Conservation (phyloP, 2,797 vertebrate species). For the Babyrousa celebensis region DNA sequence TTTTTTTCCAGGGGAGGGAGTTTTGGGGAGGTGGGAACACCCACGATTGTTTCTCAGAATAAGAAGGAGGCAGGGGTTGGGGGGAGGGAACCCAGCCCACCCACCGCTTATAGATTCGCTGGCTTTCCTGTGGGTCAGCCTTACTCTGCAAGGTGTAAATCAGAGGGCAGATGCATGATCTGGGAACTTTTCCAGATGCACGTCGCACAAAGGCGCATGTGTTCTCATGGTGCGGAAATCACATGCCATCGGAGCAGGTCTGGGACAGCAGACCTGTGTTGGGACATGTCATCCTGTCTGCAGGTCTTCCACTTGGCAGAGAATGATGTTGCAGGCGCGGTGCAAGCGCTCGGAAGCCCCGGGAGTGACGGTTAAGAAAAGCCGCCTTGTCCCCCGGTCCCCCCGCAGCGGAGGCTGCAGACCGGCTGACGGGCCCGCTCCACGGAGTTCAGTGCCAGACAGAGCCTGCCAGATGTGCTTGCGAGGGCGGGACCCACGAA, state of each 20-base stretch:
- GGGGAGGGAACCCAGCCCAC: constrained; percentile 88
- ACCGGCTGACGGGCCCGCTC: constrained; percentile 30
- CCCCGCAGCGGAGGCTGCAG: constrained; percentile 11
- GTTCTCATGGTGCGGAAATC: constrained; percentile 84
- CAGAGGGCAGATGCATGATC: constrained; percentile 89
- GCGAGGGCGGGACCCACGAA: constrained; percentile 14
- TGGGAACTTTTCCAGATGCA: constrained; percentile 90
- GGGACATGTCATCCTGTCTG: constrained; percentile 81
- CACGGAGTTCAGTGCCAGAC: constrained; percentile 48
- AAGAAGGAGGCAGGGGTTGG: constrained; percentile 85
- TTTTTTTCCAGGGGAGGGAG: constrained; percentile 80
- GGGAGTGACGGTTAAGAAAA: constrained; percentile 67
- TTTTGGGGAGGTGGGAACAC: constrained; percentile 91
- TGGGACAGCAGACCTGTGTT: constrained; percentile 74
- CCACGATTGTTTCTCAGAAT: constrained; percentile 92
- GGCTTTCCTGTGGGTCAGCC: constrained; percentile 84
- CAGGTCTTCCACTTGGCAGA: constrained; percentile 64
- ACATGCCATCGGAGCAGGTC: constrained; percentile 70
- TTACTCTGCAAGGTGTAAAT: constrained; percentile 90
- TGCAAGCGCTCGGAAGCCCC: neutral
- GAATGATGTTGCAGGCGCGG: constrained; percentile 12
- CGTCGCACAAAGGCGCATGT: constrained; percentile 85
- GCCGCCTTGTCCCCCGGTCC: constrained; percentile 19
- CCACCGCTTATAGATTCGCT: constrained; percentile 86
- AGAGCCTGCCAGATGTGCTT: constrained; percentile 76